Evolutionary conservation across 2,113 vertebrate species (phyloP).

Genomic region (Eidolon helvum): DNA sequence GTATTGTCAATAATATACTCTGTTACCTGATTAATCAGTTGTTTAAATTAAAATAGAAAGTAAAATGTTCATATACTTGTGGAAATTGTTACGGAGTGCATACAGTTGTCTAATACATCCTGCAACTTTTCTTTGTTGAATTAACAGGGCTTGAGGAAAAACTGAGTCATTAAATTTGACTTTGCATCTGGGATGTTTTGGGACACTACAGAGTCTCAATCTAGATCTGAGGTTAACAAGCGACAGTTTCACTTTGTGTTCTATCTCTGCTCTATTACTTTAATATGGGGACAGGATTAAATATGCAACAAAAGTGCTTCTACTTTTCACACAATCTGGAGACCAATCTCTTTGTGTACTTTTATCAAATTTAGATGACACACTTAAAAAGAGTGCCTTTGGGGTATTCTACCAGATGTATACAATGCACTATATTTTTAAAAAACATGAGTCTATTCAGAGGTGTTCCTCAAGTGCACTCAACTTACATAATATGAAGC

Average conservation of each 20-base stretch:
- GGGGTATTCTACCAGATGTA: constrained; percentile 53
- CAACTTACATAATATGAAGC: constrained; percentile 39
- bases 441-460: constrained; percentile 44
- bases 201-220: neutral
- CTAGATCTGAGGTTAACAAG: neutral
- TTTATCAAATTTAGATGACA: constrained; percentile 57
- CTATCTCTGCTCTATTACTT: neutral
- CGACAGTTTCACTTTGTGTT: neutral
- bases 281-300: neutral
- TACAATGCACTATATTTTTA: constrained; percentile 32
- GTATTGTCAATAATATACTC: neutral
- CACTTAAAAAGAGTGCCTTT: constrained; percentile 42
- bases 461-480: constrained; percentile 2
- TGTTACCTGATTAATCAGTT: neutral
- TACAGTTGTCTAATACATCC: neutral
- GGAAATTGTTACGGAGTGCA: neutral
- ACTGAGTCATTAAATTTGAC: neutral
- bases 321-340: neutral
- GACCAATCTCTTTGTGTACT: neutral
- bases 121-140: neutral
- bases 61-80: neutral
- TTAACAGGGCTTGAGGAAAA: neutral
- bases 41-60: neutral
- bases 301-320: neutral
- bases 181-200: neutral